Evolutionary conservation across 2,797 vertebrate species (phyloP).

Genomic region (Notolabrus celidotus): DNA sequence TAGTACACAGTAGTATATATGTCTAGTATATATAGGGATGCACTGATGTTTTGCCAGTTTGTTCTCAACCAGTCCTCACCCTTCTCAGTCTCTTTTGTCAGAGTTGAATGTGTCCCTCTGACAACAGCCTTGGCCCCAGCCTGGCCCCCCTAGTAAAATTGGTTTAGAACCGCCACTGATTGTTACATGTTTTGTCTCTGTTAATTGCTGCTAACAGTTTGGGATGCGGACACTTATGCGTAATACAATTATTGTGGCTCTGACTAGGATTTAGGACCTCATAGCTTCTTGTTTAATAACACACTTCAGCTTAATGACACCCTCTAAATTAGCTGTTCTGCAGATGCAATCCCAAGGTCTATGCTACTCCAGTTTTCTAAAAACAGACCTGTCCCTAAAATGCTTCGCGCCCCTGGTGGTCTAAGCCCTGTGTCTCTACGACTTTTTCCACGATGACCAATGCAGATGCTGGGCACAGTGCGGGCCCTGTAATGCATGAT

Average conservation of each 20-base stretch:
- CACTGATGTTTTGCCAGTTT: no score
- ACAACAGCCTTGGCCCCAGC: no score
- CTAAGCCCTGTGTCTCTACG: conserved; percentile 21
- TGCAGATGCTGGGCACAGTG: conserved; percentile 57
- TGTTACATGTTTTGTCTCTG: neutral
- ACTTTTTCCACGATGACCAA: conserved; percentile 34
- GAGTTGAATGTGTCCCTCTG: no score
- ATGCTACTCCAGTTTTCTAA: neutral
- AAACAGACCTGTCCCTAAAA: neutral
- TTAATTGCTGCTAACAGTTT: conserved; percentile 7
- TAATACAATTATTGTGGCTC: neutral
- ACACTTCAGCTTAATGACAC: conserved; percentile 8
- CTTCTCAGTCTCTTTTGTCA: no score
- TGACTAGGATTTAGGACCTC: neutral
- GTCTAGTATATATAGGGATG: no score
- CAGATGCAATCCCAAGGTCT: conserved; percentile 13
- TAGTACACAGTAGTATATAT: no score
- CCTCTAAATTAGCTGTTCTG: conserved; percentile 9
- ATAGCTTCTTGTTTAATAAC: conserved; percentile 3
- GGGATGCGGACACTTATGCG: neutral
- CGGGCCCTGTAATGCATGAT: conserved; percentile 46
- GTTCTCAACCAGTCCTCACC: no score
- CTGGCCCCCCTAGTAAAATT: no score
- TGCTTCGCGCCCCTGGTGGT: neutral
- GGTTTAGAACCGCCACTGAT: no score